phyloP scores from a whole-genome alignment of 2,888 invertebrate genomes.

The Watsonalla binaria region DNA sequence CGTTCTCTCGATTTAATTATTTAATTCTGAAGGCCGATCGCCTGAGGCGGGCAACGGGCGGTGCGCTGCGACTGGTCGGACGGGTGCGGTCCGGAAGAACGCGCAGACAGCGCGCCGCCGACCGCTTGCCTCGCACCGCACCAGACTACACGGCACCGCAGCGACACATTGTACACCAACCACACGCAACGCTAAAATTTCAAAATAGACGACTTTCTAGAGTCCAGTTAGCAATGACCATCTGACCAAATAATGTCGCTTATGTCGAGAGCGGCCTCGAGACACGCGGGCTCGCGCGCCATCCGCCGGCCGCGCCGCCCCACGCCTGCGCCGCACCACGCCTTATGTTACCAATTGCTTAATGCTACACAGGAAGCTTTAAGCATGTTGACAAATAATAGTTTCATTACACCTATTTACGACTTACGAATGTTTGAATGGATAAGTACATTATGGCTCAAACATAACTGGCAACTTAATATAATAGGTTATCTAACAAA shows the following conservation, averaged over 20 bases:
- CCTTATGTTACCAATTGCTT: not conserved
- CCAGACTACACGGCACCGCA: constrained; percentile 74
- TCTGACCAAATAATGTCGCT: constrained; percentile 49
- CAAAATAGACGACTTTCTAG: constrained; percentile 73
- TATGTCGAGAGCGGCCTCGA: constrained; percentile 36
- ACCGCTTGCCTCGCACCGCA: constrained; percentile 52
- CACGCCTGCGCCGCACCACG: constrained; percentile 8
- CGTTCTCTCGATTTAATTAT: constrained; percentile 73
- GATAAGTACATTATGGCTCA: constrained; percentile 16
- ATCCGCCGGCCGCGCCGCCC: constrained; percentile 11
- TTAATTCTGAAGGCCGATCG: constrained; percentile 75
- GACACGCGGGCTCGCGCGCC: constrained; percentile 29
- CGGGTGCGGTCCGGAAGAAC: constrained; percentile 74
- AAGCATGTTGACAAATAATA: constrained; percentile 11
- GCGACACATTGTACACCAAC: constrained; percentile 63
- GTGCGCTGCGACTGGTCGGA: constrained; percentile 73
- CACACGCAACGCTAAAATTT: constrained; percentile 71
- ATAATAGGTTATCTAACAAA: constrained; percentile 37
- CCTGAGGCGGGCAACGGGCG: constrained; percentile 73
- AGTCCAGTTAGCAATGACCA: constrained; percentile 60
- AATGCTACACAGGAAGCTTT: not conserved
- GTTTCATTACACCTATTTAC: constrained; percentile 9
- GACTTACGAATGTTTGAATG: constrained; percentile 7
- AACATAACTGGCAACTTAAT: constrained; percentile 27
- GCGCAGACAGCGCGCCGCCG: constrained; percentile 77